Evolutionary conservation across 1,140 invertebrate genomes (phyloP), one percentile per base, ranked within the genome.

Genomic region (Zaprionus taronus): DNA sequence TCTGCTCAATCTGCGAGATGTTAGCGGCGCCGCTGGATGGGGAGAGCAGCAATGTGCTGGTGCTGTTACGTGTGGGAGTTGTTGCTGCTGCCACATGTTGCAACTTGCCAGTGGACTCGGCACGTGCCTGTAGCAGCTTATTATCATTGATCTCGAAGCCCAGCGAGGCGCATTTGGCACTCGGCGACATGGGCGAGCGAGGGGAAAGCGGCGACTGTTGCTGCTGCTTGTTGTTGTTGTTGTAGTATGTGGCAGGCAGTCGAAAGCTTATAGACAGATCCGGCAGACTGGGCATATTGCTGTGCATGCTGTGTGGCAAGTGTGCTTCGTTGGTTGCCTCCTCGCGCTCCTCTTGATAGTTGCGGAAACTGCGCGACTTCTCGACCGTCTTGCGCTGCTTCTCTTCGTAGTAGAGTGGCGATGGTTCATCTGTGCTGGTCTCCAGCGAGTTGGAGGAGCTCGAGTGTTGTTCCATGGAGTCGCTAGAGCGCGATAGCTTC

Each of bases 281-380:
- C 20, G 92, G 92, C 67, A 93, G 36, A 64, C 92, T 93, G 47
- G 92, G 92, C 92, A 93, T 93, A 36, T 90, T 90, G 58, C 68
- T 82, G 68, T 81, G 80, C 71, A 89, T 71, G 9, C 6, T 44
- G 41, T 34, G 26, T 28, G 77, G 17, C 1, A 64, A 15, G 0
- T 20, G 47, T 0, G 47, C 47, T 5, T 75, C 31, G 1, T 2
- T 34, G 68, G 17, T 12, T 60, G 41, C 24, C 4, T 49, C 58
- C 2, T 77, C 71, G 1, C 69, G 58, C 28, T 93, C 89, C 5
- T 94, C 94, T 31, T 93, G 94, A 36, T 94, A 94, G 63, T 94
- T 93, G 72, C 95, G 94, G 80, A 96, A 96, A 84, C 95, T 96
- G 60, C 95, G 94, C 6, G 95, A 95, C 84, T 96, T 96, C 20